Evolutionary conservation across 1,140 invertebrate genomes (phyloP).

Genomic region (Heterodera carotae): DNA sequence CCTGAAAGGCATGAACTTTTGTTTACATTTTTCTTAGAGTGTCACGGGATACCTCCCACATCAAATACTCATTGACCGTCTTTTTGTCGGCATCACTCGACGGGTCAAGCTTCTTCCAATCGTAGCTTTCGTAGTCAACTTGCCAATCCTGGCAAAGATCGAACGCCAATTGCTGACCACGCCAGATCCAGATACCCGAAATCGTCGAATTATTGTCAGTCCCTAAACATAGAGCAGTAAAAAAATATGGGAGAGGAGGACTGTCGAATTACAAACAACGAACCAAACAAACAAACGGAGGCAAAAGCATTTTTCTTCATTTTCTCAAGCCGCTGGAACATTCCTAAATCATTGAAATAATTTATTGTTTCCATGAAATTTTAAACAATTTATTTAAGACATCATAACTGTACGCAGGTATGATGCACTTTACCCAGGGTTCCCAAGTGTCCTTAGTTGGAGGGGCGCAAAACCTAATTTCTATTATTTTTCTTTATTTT

Average conservation of each 20-base stretch:
- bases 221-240: constrained; percentile 64
- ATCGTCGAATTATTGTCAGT: constrained; percentile 87
- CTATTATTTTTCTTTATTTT: too few species aligned
- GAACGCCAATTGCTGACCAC: constrained; percentile 90
- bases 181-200: constrained; percentile 94
- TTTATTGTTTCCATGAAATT: background rate
- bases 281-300: constrained; percentile 84
- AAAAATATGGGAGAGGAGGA: background rate
- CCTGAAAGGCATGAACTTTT: background rate
- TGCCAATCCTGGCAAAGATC: constrained; percentile 72
- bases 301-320: constrained; percentile 94
- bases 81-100: constrained; percentile 81
- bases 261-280: background rate
- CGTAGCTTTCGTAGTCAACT: constrained; percentile 95
- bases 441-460: too few species aligned
- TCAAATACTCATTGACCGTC: constrained; percentile 86
- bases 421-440: too few species aligned
- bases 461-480: too few species aligned
- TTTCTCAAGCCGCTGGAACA: constrained; percentile 97
- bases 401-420: too few species aligned
- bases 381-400: too few species aligned
- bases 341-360: constrained; percentile 70
- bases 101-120: constrained; percentile 91
- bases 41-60: constrained; percentile 78
- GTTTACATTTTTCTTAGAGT: constrained; percentile 67